Evolutionary conservation across 1,140 invertebrate species (phyloP), one percentile per base, ranked within the genome.

Genomic region (Venturia canescens): DNA sequence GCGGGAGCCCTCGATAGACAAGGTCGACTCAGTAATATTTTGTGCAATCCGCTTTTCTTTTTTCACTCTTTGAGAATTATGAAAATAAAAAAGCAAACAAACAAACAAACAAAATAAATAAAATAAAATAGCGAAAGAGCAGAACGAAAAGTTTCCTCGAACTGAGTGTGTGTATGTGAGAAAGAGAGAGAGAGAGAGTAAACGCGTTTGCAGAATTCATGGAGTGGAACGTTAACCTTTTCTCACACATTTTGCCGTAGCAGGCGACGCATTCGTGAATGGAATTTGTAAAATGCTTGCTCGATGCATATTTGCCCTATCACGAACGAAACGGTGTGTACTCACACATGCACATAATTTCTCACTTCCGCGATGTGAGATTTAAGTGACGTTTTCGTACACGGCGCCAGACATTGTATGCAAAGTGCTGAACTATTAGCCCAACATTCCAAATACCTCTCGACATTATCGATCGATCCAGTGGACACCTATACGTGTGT

Each of bases 391-490:
- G 70, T 72, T 48, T 57, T 57, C 18, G 53, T 31, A 21, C 66
- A 70, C 69, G 50, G 38, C 29, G 27, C 21, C 15, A 53, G 69
- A 27, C 67, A 66, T 16, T 72, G n/a, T 79, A 67, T 78, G 75
- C 83, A 76, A 79, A 77, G 75, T 70, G 60, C 34, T 77, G 23
- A 84, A 84, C 79, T 81, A 84, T 84, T 84, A 84, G 80, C 81
- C 18, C 60, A 83, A 84, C 79, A 84, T 84, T 84, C 81, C 81
- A 74, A 78, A 84, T 84, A 84, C 70, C 63, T 27, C 38, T 6
- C 69, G 79, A 78, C 75, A 57, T 78, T 81, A 83, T 84, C 80
- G 83, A 83, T 83, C 82, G 79, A 9, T 31, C 27, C 26, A 5
- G 16, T 11, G 15, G 21, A 70, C 67, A 70, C 67, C 67, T 21